Evolutionary conservation across 2,113 vertebrate species (phyloP), one percentile per base, ranked within the genome.

Genomic region (Plectropomus leopardus): DNA sequence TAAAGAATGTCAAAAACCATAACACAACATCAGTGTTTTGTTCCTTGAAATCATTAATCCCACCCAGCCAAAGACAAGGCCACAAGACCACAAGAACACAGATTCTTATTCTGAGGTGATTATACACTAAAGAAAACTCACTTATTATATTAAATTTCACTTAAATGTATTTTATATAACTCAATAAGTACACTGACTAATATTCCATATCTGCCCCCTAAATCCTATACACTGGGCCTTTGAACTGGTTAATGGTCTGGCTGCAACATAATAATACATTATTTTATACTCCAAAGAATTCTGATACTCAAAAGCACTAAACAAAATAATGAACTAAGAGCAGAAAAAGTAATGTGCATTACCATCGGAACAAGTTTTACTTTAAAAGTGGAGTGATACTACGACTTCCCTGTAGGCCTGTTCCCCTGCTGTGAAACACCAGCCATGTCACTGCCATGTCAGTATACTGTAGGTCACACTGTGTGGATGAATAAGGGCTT

Each of bases 381-480:
- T 6, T 28, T 28, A 60, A 67, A 82, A 60, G 47, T 40, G 32
- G 10, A 81, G 40, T 54, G 64, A 84, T 76, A 28, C 40, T 55
- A 32, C 47, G 61, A 53, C 42, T 80, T 54, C 55, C 50, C 71
- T 40, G 70, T 58, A 9, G 59, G 48, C 53, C 61, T 40, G 16
- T 30, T 34, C 36, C 61, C 83, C 72, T 26, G 72, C 83, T 83
- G 86, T 67, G 87, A 82, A 83, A 80, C 72, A 83, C 51, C 72
- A 60, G 72, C 68, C 72, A 58, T 83, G 69, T 47, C 80, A 58
- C 65, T 75, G 76, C 58, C 70, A 69, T 72, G 83, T 84, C 86
- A 85, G 36, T 19, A 65, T 26, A 53, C 55, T 76, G 71, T 55
- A 84, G 83, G 83, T 80, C 80, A 85, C 53, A 82, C 78, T 64